Conservation (phyloP, 1,140 invertebrate species). For the Penaeus japonicus region DNA sequence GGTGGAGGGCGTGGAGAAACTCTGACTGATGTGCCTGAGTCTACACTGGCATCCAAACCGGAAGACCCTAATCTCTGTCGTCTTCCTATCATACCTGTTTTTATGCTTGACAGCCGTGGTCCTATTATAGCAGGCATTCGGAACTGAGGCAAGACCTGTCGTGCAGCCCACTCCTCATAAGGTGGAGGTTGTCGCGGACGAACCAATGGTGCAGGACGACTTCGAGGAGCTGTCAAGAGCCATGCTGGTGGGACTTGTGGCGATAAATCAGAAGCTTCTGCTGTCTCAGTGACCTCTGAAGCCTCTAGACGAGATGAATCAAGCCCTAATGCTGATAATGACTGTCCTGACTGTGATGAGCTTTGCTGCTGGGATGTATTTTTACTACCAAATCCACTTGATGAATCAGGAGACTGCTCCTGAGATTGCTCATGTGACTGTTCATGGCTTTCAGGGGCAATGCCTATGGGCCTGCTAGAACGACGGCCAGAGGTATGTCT, state of each 20-base stretch:
- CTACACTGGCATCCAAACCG: slow-evolving; percentile 58
- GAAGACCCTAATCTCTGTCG: slow-evolving; percentile 62
- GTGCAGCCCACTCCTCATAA: slow-evolving; percentile 58
- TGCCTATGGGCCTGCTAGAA: slow-evolving; percentile 63
- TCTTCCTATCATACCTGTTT: slow-evolving; percentile 72
- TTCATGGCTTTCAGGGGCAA: slow-evolving; percentile 62
- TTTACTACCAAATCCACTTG: slow-evolving; percentile 83
- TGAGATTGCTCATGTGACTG: slow-evolving; percentile 75
- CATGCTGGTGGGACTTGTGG: slow-evolving; percentile 55
- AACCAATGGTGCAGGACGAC: slow-evolving; percentile 60
- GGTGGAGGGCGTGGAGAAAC: slow-evolving; percentile 59
- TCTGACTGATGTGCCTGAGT: slow-evolving; percentile 48
- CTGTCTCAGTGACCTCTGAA: slow-evolving; percentile 66
- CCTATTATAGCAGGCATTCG: slow-evolving; percentile 40
- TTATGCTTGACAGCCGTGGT: slow-evolving; percentile 63
- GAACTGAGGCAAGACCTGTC: slow-evolving; percentile 57
- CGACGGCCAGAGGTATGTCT: slow-evolving; percentile 63
- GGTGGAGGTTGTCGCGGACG: slow-evolving; percentile 56
- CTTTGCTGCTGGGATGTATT: slow-evolving; percentile 86
- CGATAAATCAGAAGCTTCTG: slow-evolving; percentile 72
- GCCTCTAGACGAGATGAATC: slow-evolving; percentile 75
- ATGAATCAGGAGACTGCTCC: slow-evolving; percentile 84
- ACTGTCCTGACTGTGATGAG: slow-evolving; percentile 67
- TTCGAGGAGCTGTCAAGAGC: slow-evolving; percentile 60
- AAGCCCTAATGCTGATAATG: slow-evolving; percentile 66